A percentile compares a stretch with the other conserved stretches of the same genome.
These are phyloP conservation scores for Anadara kagoshimensis DNA, from an alignment of 1,140 invertebrate genomes.

Conservation along the genomic window DNA sequence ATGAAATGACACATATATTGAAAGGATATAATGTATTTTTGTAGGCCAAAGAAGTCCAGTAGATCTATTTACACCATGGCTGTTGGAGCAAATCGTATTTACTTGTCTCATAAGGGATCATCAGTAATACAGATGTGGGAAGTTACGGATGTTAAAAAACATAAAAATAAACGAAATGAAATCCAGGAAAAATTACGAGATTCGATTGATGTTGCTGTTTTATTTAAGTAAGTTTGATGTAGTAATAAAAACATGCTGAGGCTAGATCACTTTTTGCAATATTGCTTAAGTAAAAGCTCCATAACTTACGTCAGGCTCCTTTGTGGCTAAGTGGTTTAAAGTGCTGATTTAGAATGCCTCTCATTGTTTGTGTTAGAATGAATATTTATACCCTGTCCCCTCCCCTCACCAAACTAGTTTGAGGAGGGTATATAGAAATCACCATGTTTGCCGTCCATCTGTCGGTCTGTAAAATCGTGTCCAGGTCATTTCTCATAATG, in stretches of 20 bases:
- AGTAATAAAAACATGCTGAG: background rate
- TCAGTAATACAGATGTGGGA: conserved; percentile 31
- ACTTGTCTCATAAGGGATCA: conserved; percentile 21
- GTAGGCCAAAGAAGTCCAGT: background rate
- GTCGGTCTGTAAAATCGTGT: too few species aligned
- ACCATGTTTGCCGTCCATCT: too few species aligned
- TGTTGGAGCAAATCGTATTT: conserved; percentile 12
- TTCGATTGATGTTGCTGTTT: conserved; percentile 5
- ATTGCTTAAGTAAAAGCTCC: background rate
- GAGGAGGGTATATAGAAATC: too few species aligned
- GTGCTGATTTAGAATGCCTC: background rate
- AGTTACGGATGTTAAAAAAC: background rate
- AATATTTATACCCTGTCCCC: too few species aligned
- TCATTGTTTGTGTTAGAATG: background rate
- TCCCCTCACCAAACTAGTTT: too few species aligned
- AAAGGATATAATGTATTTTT: too few species aligned
- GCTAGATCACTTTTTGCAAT: background rate
- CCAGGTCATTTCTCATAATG: too few species aligned
- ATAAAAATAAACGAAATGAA: background rate
- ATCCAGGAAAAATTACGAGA: conserved; percentile 4
- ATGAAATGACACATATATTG: too few species aligned
- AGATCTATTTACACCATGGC: conserved; percentile 25
- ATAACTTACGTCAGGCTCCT: background rate
- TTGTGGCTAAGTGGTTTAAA: background rate
- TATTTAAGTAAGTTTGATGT: conserved; percentile 19